Conservation (phyloP, 2,797 vertebrate genomes). For the Gymnothorax javanicus region DNA sequence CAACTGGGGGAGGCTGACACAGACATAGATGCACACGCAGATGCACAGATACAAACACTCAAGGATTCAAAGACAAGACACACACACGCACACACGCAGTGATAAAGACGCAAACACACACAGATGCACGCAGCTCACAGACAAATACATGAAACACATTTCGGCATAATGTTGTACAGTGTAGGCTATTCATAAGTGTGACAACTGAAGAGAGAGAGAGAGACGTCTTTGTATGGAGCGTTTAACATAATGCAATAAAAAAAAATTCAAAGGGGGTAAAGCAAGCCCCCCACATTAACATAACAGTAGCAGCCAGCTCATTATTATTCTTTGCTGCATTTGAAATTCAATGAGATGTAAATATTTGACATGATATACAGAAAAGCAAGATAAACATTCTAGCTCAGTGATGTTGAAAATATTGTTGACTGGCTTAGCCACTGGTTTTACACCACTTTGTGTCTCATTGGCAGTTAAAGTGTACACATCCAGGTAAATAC, state of each 20-base stretch:
- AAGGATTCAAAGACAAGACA: too few relatives aligned
- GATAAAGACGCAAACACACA: not conserved
- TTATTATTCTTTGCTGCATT: slow-evolving; percentile 80
- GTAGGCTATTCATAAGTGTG: slow-evolving; percentile 34
- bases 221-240: slow-evolving; percentile 38
- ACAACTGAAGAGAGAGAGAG: slow-evolving; percentile 20
- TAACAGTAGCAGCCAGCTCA: slow-evolving; percentile 80
- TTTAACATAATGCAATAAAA: slow-evolving; percentile 46
- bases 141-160: not conserved
- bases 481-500: slow-evolving; percentile 9
- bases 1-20: not conserved
- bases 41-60: too few relatives aligned
- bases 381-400: slow-evolving; percentile 68
- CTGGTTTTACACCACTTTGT: slow-evolving; percentile 49
- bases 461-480: slow-evolving; percentile 48
- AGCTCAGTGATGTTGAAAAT: slow-evolving; percentile 75
- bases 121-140: not conserved
- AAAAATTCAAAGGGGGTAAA: slow-evolving; percentile 61
- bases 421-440: slow-evolving; percentile 68
- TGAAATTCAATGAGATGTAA: slow-evolving; percentile 86
- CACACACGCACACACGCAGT: too few relatives aligned
- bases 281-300: slow-evolving; percentile 68
- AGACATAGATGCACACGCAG: too few relatives aligned
- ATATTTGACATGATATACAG: slow-evolving; percentile 80
- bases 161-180: not conserved